phyloP scores from a whole-genome alignment of 2,888 invertebrate genomes.

The Drosophila nr. fundita region DNA sequence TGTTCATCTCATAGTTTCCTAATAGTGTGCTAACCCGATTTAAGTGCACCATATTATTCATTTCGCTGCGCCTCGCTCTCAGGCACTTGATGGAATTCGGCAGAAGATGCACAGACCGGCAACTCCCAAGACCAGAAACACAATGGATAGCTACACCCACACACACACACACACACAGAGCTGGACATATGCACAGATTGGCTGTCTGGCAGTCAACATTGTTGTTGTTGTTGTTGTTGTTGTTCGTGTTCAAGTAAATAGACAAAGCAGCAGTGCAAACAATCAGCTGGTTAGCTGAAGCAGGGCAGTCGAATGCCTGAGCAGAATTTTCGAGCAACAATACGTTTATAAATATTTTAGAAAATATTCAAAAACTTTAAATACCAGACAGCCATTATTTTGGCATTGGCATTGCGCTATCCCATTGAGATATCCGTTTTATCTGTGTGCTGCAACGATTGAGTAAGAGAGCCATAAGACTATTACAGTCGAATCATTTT shows the following conservation, averaged over 20 bases:
- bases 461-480: background rate
- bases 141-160: conserved; percentile 15
- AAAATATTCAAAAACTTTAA: conserved; percentile 56
- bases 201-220: conserved; percentile 1
- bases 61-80: conserved; percentile 7
- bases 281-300: conserved; percentile 20
- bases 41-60: conserved; percentile 19
- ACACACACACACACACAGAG: background rate
- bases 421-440: conserved; percentile 5
- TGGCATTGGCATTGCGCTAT: conserved; percentile 13
- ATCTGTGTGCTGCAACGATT: background rate
- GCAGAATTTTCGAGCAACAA: conserved; percentile 30
- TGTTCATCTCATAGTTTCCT: background rate
- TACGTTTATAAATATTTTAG: conserved; percentile 58
- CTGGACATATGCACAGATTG: background rate
- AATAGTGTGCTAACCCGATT: conserved; percentile 13
- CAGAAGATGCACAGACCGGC: conserved; percentile 17
- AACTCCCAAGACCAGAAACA: conserved; percentile 20
- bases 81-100: conserved; percentile 35
- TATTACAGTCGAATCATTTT: conserved; percentile 7
- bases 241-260: conserved; percentile 27
- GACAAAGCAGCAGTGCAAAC: conserved; percentile 27
- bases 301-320: conserved; percentile 18
- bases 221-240: conserved; percentile 2
- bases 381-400: conserved; percentile 44